Conservation (phyloP, 2,113 vertebrate species). For the Helogale parvula region DNA sequence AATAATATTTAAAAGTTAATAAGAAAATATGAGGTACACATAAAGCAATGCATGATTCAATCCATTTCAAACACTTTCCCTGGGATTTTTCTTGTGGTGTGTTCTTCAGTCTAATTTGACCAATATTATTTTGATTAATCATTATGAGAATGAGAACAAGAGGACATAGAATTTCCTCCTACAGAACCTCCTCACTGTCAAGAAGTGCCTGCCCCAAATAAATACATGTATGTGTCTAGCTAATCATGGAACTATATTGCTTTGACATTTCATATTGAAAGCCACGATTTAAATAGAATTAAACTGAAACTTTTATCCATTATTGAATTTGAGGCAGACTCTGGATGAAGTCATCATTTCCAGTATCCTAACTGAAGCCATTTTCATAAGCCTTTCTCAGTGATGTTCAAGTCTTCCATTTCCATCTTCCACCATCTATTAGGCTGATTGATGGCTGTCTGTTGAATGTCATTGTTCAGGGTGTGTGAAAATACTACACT, state of each 20-base stretch:
- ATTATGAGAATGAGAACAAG: neutral
- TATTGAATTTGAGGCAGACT: neutral
- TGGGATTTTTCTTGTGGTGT: neutral
- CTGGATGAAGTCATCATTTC: neutral
- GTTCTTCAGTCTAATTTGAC: neutral
- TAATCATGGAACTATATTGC: neutral
- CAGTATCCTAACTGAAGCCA: neutral
- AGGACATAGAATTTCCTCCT: neutral
- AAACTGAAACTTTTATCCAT: neutral
- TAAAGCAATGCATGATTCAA: neutral
- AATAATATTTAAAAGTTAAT: neutral
- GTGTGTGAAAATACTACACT: neutral
- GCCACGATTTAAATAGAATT: neutral
- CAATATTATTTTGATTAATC: neutral
- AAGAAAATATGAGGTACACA: neutral
- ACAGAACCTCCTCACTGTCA: fast-evolving
- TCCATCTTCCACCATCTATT: neutral
- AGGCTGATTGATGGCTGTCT: neutral
- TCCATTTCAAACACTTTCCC: neutral
- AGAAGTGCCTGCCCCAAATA: neutral
- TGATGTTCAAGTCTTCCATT: neutral
- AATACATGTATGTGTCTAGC: neutral
- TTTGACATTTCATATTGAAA: conserved; percentile 30
- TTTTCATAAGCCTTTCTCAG: neutral
- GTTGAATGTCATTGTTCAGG: neutral